Evolutionary conservation across 2,113 vertebrate species (phyloP).

Genomic region (Argyrosomus japonicus): DNA sequence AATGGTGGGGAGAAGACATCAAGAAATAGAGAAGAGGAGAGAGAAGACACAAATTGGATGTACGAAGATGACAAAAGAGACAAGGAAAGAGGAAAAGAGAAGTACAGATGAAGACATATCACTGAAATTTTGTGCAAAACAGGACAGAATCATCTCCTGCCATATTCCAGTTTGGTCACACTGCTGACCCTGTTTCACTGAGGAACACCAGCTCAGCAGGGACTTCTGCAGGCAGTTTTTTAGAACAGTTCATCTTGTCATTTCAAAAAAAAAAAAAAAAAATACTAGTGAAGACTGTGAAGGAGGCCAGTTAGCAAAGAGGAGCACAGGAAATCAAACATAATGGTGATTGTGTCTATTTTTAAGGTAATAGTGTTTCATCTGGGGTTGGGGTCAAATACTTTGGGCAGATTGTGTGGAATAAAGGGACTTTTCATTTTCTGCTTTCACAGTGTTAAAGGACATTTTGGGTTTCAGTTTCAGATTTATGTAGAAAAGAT

Average conservation of each 20-base stretch:
- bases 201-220: neutral
- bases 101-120: neutral
- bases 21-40: neutral
- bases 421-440: neutral
- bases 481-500: too few species aligned
- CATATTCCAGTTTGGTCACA: neutral
- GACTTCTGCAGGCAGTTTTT: neutral
- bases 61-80: neutral
- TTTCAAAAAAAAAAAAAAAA: neutral
- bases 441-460: neutral
- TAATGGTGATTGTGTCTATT: neutral
- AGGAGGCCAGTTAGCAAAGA: neutral
- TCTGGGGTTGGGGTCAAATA: neutral
- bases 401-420: neutral
- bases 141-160: neutral
- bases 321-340: neutral
- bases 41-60: neutral
- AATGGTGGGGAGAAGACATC: neutral
- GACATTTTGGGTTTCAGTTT: neutral
- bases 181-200: neutral
- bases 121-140: neutral
- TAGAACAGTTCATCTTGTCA: neutral
- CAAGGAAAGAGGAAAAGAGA: neutral
- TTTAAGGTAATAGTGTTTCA: neutral
- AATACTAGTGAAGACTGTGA: neutral